Evolutionary conservation across 2,797 vertebrate genomes (phyloP).

Genomic region (Sebastolobus altivelis): DNA sequence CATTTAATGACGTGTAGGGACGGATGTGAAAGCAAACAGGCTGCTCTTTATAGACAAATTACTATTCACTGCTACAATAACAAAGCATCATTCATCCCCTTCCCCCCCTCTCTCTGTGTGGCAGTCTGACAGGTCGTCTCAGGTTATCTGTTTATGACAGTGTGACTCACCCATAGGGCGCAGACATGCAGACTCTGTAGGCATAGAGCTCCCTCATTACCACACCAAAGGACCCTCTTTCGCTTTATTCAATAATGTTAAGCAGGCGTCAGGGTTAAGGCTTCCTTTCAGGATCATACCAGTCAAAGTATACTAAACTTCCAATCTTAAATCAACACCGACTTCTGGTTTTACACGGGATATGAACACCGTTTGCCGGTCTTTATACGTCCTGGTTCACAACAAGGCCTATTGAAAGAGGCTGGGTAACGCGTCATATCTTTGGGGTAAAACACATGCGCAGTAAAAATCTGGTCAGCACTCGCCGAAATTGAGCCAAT

Average conservation of each 20-base stretch:
- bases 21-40: conserved; percentile 56
- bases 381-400: too few relatives aligned
- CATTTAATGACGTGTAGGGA: conserved; percentile 38
- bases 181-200: background rate
- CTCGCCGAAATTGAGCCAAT: too few relatives aligned
- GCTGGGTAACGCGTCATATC: too few relatives aligned
- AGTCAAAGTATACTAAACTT: too few relatives aligned
- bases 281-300: background rate
- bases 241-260: conserved; percentile 15
- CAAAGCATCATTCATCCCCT: conserved; percentile 49
- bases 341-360: too few relatives aligned
- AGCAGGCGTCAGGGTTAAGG: background rate
- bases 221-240: conserved; percentile 12
- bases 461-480: too few relatives aligned
- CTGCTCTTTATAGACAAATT: conserved; percentile 49
- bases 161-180: conserved; percentile 11
- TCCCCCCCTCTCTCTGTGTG: background rate
- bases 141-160: conserved; percentile 13
- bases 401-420: too few relatives aligned
- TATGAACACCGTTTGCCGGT: too few relatives aligned
- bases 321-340: too few relatives aligned
- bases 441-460: too few relatives aligned
- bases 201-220: conserved; percentile 23
- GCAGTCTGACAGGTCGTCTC: conserved; percentile 3
- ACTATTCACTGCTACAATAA: conserved; percentile 32